Base-by-base conservation (phyloP, 2,113 vertebrate species). In the Pan paniscus region DNA sequence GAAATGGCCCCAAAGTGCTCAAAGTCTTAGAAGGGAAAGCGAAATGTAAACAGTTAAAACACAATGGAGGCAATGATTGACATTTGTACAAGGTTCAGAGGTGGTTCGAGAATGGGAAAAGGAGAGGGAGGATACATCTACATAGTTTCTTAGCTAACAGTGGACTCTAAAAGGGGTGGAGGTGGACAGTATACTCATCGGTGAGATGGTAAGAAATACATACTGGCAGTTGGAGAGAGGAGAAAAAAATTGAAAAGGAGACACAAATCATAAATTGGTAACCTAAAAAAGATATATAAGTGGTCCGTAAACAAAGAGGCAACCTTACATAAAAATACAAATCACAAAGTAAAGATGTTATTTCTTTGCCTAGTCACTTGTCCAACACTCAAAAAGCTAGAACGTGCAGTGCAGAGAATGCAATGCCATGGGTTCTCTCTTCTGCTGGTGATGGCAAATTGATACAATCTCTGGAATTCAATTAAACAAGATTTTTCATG, bases 361-460 rank as follows among this genome's bases (percentile, higher is more conserved):
- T n/a, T 17, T 91, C 23, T 64, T 64, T 50, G 27, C 8, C 68
- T 48, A 2, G 18, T 10, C 48, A 17, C 25, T 32, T 43, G 40
- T 52, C 70, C 68, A 14, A 68, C 23, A 0, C 5, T 64, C n/a
- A 38, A 38, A 38, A 79, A 48, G 25, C 1, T 8, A 2, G 2
- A 32, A 5, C 0, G 9, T 6, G 1, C 14, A 6, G 1, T 13
- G 23, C 11, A 30, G 18, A 27, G 2, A 40, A 6, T 1, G 11
- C 22, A 4, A 0, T 3, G 14, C 1, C 1, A 6, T 0, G 32
- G 55, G 27, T 6, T 8, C 0, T 22, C 30, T 78, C 46, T 25
- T 55, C 16, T 2, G 27, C 35, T 35, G 22, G 40, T 14, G 46
- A 27, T 3, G 6, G 48, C 25, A 8, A 89, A 16, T 11, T 8